Percentiles rank a stretch among this genome's conserved stretches.
These are phyloP conservation scores for Cladopsammia gracilis DNA, from an alignment of 64 coral and sea anemone genomes.

Conservation along the genomic window DNA sequence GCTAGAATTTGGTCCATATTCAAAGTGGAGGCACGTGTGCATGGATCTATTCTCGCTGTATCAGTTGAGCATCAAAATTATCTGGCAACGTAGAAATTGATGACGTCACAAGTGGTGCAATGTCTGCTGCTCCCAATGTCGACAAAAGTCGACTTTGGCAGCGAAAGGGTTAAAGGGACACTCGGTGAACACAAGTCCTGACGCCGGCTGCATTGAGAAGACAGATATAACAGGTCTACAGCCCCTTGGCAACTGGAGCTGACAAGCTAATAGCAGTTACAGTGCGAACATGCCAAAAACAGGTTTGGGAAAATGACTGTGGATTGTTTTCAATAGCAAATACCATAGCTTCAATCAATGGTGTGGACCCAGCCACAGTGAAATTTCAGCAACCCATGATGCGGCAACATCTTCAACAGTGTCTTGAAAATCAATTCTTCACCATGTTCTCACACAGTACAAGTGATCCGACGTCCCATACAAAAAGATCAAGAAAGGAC, in stretches of 20 bases:
- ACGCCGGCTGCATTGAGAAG: neutral
- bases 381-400: neutral
- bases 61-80: too few relatives aligned
- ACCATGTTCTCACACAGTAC: neutral
- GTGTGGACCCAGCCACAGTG: conserved; percentile 3
- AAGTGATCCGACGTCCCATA: neutral
- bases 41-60: too few relatives aligned
- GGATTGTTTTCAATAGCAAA: conserved; percentile 56
- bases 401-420: too few relatives aligned
- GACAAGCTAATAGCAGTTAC: conserved; percentile 6
- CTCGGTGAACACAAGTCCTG: too few relatives aligned
- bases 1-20: too few relatives aligned
- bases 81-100: too few relatives aligned
- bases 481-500: neutral
- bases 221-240: conserved; percentile 5
- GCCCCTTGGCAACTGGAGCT: neutral
- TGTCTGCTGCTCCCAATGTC: too few relatives aligned
- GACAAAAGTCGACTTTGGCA: too few relatives aligned
- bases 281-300: conserved; percentile 33
- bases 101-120: too few relatives aligned
- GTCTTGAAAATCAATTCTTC: neutral
- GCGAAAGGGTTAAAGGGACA: too few relatives aligned
- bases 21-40: too few relatives aligned
- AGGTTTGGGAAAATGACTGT: conserved; percentile 41
- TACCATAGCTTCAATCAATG: conserved; percentile 17